These are phyloP conservation scores for Ophion ventricosus DNA, from an alignment of 2,888 invertebrate species.

Conservation along the genomic window DNA sequence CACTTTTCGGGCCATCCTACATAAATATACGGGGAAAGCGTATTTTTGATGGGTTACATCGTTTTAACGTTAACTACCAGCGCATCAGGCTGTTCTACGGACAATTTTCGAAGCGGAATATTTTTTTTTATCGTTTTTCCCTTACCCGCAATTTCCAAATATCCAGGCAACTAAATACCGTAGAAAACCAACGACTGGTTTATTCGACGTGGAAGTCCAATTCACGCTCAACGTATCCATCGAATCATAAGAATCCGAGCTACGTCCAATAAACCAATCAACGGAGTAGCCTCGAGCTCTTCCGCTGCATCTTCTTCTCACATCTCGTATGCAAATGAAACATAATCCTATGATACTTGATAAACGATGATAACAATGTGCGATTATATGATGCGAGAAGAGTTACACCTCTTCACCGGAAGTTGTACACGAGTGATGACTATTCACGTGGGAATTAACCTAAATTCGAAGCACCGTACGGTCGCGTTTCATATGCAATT, in stretches of 20 bases:
- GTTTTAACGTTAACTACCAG: not conserved
- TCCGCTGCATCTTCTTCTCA: not conserved
- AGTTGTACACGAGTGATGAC: not conserved
- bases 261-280: slow-evolving; percentile 35
- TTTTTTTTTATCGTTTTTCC: not conserved
- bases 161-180: not conserved
- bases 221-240: not conserved
- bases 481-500: not conserved
- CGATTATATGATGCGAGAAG: not conserved
- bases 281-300: not conserved
- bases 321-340: not conserved
- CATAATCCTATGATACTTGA: not conserved
- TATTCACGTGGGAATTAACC: slow-evolving; percentile 28
- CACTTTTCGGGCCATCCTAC: no score
- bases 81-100: not conserved
- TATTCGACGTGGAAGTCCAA: not conserved
- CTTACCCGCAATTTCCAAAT: not conserved
- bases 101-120: not conserved
- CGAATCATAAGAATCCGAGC: not conserved
- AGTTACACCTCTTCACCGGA: not conserved
- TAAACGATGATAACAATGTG: not conserved
- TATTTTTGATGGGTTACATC: no score
- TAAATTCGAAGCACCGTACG: slow-evolving; percentile 23
- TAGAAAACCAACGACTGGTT: not conserved
- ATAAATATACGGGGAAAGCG: no score